Evolutionary conservation across 23 tunicate species (phyloP).

Genomic region (Phallusia fumigata): DNA sequence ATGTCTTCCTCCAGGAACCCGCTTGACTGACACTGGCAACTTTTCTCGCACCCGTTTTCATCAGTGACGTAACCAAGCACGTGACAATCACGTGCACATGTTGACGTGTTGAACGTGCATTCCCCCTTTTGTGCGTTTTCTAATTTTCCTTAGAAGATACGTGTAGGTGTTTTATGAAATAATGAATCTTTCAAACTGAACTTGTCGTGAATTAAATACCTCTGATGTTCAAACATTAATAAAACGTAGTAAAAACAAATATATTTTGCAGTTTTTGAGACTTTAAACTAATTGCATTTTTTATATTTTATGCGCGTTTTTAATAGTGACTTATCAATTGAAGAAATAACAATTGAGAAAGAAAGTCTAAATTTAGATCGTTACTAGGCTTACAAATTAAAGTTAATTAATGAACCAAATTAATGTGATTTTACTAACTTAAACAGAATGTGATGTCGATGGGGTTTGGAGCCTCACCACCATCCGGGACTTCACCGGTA

Average conservation of each 20-base stretch:
- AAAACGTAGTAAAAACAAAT: too few relatives aligned
- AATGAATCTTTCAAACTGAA: neutral
- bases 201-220: neutral
- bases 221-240: too few relatives aligned
- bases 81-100: slow-evolving; percentile 20
- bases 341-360: too few relatives aligned
- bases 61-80: slow-evolving; percentile 38
- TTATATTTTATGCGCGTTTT: too few relatives aligned
- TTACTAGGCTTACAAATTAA: too few relatives aligned
- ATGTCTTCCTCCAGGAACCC: slow-evolving; percentile 51
- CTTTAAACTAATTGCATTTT: too few relatives aligned
- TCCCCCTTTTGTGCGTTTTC: neutral
- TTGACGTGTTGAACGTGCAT: slow-evolving; percentile 27
- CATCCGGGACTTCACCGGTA: neutral
- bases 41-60: slow-evolving; percentile 20
- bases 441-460: slow-evolving; percentile 27
- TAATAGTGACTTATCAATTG: too few relatives aligned
- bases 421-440: too few relatives aligned
- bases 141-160: neutral
- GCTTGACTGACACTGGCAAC: slow-evolving; percentile 25
- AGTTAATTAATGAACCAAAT: too few relatives aligned
- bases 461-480: slow-evolving; percentile 20
- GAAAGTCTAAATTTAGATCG: too few relatives aligned
- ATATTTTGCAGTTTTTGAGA: too few relatives aligned
- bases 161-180: neutral